Evolutionary conservation across 2,888 invertebrate species (phyloP), one percentile per base, ranked within the genome.

Genomic region (Drosophila vallismaia): DNA sequence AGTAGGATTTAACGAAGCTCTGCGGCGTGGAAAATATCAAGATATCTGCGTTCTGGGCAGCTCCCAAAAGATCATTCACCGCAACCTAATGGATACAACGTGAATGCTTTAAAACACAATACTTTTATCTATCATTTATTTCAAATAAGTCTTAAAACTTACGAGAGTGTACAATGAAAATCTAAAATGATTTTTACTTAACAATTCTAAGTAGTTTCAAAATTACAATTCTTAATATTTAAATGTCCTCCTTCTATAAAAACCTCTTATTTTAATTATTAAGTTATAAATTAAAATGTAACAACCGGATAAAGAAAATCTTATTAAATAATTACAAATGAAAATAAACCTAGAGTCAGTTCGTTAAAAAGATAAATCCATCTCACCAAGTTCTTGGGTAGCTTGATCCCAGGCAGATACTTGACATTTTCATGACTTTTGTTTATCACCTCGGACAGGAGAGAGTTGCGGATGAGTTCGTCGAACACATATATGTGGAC

Each of bases 1-100:
- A 98, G 85, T 98, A 93, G 33, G 95, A 94, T 67, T 94, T 93
- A 48, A 99, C 95, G 91, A 99, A 99, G 92, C 98, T 98, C 92
- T 99, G 98, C n/a, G 98, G 98, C 12, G 98, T 94, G 33, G 99
- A 98, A 92, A 99, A 99, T 73, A 99, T 95, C 28, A 99, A 93
- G 75, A 99, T 94, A 91, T 99, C 98, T 0, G 98, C 97, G 89
- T 96, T 96, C 86, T 94, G 94, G 0, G 96, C 97, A 36, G 98
- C 96, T 52, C 97, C 96, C 0, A 96, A 94, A 10, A 98, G 94
- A 90, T 98, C 97, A 1, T 98, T 96, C 46, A 97, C 93, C 5
- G 99, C 99, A 59, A 98, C 94, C 98, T 19, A 19, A 19, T 19
- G 19, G 19, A 19, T 19, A 19, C 2, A 19, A 19, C 19, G 19